Conservation (phyloP, 2,797 vertebrate species). For the Oceanodroma leucorhoa region DNA sequence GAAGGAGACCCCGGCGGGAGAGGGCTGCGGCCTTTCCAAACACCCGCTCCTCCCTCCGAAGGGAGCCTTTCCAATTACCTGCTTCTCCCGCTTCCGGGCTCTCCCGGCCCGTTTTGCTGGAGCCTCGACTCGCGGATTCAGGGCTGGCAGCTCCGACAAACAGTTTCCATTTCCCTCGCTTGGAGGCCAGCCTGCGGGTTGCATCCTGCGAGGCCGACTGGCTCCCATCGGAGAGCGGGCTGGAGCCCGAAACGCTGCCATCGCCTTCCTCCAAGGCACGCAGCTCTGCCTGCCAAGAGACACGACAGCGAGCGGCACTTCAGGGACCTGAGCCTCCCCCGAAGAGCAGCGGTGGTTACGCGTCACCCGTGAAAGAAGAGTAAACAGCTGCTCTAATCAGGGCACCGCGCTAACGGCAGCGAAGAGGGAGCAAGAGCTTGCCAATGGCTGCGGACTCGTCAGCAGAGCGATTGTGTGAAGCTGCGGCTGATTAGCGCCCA, state of each 20-base stretch:
- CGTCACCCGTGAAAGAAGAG: neutral
- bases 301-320: neutral
- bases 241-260: constrained; percentile 89
- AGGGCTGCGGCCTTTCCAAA: neutral
- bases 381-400: neutral
- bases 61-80: constrained; percentile 59
- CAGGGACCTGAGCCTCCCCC: neutral
- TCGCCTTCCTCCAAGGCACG: constrained; percentile 95
- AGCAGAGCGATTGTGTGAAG: accelerated
- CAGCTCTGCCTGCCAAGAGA: constrained; percentile 86
- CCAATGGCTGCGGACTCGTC: accelerated
- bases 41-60: neutral
- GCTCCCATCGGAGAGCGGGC: constrained; percentile 90
- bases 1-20: neutral
- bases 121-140: constrained; percentile 85
- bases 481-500: accelerated
- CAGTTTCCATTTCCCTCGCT: constrained; percentile 91
- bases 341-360: accelerated
- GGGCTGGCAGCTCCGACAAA: constrained; percentile 87
- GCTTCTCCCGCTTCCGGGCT: constrained; percentile 79
- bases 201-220: constrained; percentile 81
- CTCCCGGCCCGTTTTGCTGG: constrained; percentile 81
- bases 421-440: accelerated
- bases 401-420: accelerated
- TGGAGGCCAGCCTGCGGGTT: constrained; percentile 73